Evolutionary conservation across 1,140 invertebrate genomes (phyloP), one percentile per base, ranked within the genome.

Genomic region (Globodera ellingtonae): DNA sequence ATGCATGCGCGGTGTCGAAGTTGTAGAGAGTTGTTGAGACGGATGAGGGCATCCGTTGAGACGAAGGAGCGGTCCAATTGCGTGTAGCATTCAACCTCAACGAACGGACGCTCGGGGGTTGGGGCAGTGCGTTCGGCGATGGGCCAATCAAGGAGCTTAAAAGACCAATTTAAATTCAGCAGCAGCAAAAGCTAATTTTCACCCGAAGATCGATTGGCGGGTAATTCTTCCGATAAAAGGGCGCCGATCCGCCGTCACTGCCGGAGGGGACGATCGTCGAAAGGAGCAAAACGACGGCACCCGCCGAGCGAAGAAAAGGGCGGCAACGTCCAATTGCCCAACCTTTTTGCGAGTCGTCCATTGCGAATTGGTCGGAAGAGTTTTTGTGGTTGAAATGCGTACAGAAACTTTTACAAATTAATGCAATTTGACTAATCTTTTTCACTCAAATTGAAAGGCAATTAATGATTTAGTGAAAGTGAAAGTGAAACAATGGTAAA

Each of bases 31-130:
- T 76, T 76, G 56, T 76, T 76, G 47, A 76, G 4, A 47, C 75
- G 62, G 47, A 56, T 9, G 13, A 62, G 1, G n/a, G 67, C 21
- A 46, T 65, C 47, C 18, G 75, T 47, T 10, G 21, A 47, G 4
- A 76, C 47, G n/a, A 76, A 76, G 15, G 75, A 76, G 46, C 59
- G 47, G 44, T 76, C 75, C 44, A 76, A 10, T 46, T 76, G 15
- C 1, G 59, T 76, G 59, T 76, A 76, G 59, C 75, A 76, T 5
- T 76, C 21, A 4, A 76, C 59, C 8, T n/a, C 4, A 9, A 48
- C 56, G 9, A 76, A 69, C 10, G 66, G n/a, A 9, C 8, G 9
- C 52, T 52, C 52, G 15, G 66, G 9, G 35, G 21, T 15, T 18
- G 66, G n/a, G 66, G 10, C 66, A 10, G 66, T 10, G 0, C n/a